Evolutionary conservation across 2,797 vertebrate genomes (phyloP).

Genomic region (Cynopterus sphinx): DNA sequence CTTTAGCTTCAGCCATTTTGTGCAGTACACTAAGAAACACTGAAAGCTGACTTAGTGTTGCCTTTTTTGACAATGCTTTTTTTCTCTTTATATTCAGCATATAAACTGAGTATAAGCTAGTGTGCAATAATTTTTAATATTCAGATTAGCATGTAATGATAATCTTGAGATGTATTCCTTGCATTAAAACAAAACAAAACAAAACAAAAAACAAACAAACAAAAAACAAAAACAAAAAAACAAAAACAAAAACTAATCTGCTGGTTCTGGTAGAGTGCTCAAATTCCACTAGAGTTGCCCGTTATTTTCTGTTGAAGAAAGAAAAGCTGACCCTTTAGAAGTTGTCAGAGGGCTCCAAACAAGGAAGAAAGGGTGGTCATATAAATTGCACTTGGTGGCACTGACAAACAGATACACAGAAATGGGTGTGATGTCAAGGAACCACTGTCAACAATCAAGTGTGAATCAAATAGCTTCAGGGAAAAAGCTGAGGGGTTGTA

Average conservation of each 20-base stretch:
- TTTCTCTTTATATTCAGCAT: not conserved
- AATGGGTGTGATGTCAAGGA: not conserved
- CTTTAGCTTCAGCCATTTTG: not conserved
- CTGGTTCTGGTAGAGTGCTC: not conserved
- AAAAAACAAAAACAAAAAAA: not conserved
- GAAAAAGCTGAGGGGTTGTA: not conserved
- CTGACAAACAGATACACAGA: not conserved
- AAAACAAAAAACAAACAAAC: not conserved
- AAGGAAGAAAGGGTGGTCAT: not conserved
- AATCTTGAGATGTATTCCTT: not conserved
- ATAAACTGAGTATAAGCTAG: not conserved
- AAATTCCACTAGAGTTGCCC: not conserved
- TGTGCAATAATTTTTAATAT: not conserved
- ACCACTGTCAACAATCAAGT: not conserved
- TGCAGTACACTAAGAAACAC: not conserved
- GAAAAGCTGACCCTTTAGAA: not conserved
- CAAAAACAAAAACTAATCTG: not conserved
- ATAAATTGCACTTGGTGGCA: not conserved
- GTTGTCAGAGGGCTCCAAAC: not conserved
- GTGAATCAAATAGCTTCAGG: not conserved
- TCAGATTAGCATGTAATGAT: not conserved
- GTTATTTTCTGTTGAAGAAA: conserved; percentile 16
- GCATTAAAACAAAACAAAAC: not conserved
- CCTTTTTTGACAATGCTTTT: not conserved
- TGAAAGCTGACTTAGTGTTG: not conserved